These are phyloP conservation scores for Gryllus bimaculatus DNA, from an alignment of 1,140 invertebrate species.

Conservation along the genomic window DNA sequence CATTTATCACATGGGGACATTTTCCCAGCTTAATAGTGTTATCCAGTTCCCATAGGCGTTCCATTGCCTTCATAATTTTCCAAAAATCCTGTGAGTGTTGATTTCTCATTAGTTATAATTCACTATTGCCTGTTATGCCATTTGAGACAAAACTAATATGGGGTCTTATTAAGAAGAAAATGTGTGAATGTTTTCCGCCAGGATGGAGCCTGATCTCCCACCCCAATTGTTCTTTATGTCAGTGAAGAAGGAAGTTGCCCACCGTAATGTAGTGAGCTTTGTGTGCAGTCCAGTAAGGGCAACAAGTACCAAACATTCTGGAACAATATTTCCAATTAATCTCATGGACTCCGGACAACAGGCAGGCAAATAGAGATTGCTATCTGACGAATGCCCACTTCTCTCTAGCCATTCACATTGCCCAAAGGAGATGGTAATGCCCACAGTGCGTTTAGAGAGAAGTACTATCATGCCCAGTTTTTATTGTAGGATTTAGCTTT, in stretches of 20 bases:
- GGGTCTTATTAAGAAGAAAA: no score
- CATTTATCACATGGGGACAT: no score
- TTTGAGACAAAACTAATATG: no score
- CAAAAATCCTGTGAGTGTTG: no score
- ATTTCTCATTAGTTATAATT: no score
- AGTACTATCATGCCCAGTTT: no score
- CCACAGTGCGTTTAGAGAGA: slow-evolving; percentile 24
- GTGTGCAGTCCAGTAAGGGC: slow-evolving; percentile 52
- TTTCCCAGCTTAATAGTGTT: no score
- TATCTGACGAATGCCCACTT: slow-evolving; percentile 75
- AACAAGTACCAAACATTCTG: slow-evolving; percentile 60
- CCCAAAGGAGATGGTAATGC: slow-evolving; percentile 37
- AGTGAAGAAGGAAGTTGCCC: slow-evolving; percentile 52
- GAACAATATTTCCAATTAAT: slow-evolving; percentile 75
- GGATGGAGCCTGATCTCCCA: slow-evolving; percentile 68
- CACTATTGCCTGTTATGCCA: no score
- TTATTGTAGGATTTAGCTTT: no score
- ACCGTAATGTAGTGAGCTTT: slow-evolving; percentile 53
- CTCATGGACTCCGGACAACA: slow-evolving; percentile 73
- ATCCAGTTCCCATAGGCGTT: no score
- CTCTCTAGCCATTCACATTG: slow-evolving; percentile 43
- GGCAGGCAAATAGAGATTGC: slow-evolving; percentile 66
- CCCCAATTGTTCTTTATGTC: slow-evolving; percentile 74
- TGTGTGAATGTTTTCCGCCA: slow-evolving; percentile 30
- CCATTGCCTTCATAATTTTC: no score